A percentile compares a stretch with the other conserved stretches of the same genome.
phyloP scores from a whole-genome alignment of 1,140 invertebrate species.

The Neocloeon triangulifer region DNA sequence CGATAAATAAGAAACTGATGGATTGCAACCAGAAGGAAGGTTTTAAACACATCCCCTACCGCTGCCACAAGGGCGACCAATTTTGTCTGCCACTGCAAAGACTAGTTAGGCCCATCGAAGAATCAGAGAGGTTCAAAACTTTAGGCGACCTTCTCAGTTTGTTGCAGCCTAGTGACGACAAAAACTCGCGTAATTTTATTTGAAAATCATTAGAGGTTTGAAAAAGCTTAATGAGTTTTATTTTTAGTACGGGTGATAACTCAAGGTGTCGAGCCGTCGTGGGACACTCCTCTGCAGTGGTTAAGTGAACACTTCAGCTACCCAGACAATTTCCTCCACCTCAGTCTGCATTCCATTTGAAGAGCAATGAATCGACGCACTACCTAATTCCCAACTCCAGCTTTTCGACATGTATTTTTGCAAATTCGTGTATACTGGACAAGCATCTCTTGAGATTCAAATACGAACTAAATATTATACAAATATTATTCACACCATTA shows the following conservation, averaged over 20 bases:
- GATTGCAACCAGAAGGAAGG: too few species aligned
- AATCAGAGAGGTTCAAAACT: constrained; percentile 48
- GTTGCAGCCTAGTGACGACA: constrained; percentile 29
- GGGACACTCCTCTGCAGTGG: constrained; percentile 89
- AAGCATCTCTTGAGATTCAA: too few species aligned
- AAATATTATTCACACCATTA: too few species aligned
- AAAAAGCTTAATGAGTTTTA: not conserved
- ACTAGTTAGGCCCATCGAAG: constrained; percentile 47
- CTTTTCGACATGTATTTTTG: too few species aligned
- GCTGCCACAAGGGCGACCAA: constrained; percentile 42
- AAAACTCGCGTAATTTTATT: not conserved
- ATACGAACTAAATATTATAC: too few species aligned
- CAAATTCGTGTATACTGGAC: too few species aligned
- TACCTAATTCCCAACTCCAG: not conserved
- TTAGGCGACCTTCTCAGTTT: constrained; percentile 45
- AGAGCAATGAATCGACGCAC: not conserved
- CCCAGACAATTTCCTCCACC: constrained; percentile 95
- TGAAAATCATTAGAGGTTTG: not conserved
- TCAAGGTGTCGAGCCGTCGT: constrained; percentile 71
- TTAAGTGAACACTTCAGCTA: constrained; percentile 93
- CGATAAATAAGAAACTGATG: constrained; percentile 87
- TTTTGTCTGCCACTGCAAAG: constrained; percentile 38
- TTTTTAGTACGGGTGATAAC: constrained; percentile 47
- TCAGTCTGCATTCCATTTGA: constrained; percentile 25
- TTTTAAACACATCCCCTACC: constrained; percentile 15